Evolutionary conservation across 2,113 vertebrate species (phyloP), one percentile per base, ranked within the genome.

Genomic region (Coptodon bakossiorum): DNA sequence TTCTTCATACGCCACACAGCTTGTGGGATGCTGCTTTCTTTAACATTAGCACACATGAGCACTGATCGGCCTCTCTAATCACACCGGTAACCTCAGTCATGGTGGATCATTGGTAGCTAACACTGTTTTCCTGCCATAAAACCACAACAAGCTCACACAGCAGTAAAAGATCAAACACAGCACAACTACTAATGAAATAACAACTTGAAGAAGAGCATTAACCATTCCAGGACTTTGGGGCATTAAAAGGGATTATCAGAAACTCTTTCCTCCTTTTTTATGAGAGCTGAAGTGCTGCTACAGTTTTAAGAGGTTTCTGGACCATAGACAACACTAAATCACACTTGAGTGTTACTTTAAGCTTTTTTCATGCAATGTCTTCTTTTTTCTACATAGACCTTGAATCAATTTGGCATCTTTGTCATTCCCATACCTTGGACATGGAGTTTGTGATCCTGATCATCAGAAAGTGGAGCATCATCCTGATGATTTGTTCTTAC

Each of bases 1-100:
- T 5, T 73, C 68, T 0, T 73, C 8, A 71, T 0, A 43, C 0
- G n/a, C n/a, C 38, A 17, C 22, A 73, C 38, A 73, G 38, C 68
- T 27, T 27, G 2, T 1, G 2, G 22, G 22, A 27, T 73, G 13
- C 22, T 73, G 68, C 4, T 45, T 45, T 5, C 68, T 73, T 73
- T 45, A 73, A 27, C 68, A 73, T 48, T 48, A 19, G 11, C 68
- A 48, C 40, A 29, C 43, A 3, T 12, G 24, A 50, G 29, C 68
- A 24, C 9, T 19, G 71, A 27, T 50, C 1, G 4, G 68, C 40
- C 6, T 48, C 71, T 76, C 68, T 19, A 48, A 48, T 50, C 71
- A 19, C 24, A 1, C 9, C 0, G 1, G 16, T 76, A 31, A 50
- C 43, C 16, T 19, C 16, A 7, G 71, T 48, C 9, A 73, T 73